Evolutionary conservation across 2,113 vertebrate species (phyloP), one percentile per base, ranked within the genome.

Genomic region (Pseudorasbora parva): DNA sequence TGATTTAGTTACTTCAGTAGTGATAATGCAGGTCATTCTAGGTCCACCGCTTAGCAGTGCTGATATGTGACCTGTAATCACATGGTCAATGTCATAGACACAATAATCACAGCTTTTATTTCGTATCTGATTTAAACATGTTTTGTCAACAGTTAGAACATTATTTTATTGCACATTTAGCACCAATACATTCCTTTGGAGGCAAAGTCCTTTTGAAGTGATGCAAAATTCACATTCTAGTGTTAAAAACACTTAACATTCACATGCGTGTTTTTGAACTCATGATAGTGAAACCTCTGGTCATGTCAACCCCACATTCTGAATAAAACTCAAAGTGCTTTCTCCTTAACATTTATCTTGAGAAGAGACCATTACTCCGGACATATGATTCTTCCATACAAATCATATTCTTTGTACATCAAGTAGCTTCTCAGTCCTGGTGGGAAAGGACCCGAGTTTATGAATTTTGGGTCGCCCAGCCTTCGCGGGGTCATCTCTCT

Each of bases 361-460:
- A 64, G 45, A 47, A 51, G 57, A 68, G 21, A 75, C 7, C 27
- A 47, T 89, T 81, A 89, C 23, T 89, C 56, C 56, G 89, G 27
- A 82, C 78, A 88, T 47, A 95, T 87, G 37, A 88, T 87, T 86
- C 90, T 90, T 69, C 93, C 91, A 87, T 95, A 96, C 27, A 97
- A 91, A 84, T 97, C 94, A 81, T 95, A 94, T 19, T 97, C 96
- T 87, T 93, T 96, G 91, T 95, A 97, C 82, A 96, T 87, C 87
- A 97, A 90, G 66, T 94, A 97, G 87, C 92, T 90, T 89, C 86
- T 95, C 78, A 97, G 90, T 84, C 93, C 64, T 83, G 91, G 84
- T 85, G 96, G 96, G 41, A 97, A 91, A 8, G 86, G 90, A 71
- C 93, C 86, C 14, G 91, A 95, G 86, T 86, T 86, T 86, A 95